Evolutionary conservation across 35 echinoderm and acorn worm genomes (phyloP).

Genomic region (Ophioderma brevispina): DNA sequence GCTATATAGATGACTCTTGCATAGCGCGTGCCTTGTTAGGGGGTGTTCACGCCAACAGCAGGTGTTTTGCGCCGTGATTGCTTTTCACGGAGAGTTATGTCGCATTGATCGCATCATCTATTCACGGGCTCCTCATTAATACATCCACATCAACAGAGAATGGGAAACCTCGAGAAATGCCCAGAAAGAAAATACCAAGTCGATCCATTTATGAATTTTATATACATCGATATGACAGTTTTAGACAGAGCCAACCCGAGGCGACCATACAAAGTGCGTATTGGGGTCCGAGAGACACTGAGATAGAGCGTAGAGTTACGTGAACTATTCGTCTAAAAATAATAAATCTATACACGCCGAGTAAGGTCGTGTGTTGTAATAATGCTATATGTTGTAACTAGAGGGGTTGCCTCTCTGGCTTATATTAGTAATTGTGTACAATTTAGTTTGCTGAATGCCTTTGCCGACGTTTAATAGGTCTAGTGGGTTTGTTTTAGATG

Average conservation of each 20-base stretch:
- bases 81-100: neutral
- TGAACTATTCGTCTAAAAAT: neutral
- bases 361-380: neutral
- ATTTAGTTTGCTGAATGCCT: neutral
- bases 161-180: neutral
- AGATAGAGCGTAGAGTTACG: neutral
- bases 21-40: neutral
- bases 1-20: neutral
- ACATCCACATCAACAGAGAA: neutral
- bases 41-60: neutral
- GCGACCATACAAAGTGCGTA: neutral
- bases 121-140: neutral
- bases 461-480: neutral
- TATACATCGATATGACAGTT: slow-evolving; percentile 3
- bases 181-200: neutral
- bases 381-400: neutral
- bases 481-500: too few species aligned
- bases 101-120: neutral
- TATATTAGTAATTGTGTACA: slow-evolving; percentile 7
- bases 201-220: slow-evolving; percentile 2
- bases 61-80: neutral
- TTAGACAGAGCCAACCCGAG: neutral
- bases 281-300: neutral
- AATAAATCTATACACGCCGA: neutral
- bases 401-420: neutral